Conservation (phyloP, 2,888 invertebrate species). For the Synergus laeviventris region DNA sequence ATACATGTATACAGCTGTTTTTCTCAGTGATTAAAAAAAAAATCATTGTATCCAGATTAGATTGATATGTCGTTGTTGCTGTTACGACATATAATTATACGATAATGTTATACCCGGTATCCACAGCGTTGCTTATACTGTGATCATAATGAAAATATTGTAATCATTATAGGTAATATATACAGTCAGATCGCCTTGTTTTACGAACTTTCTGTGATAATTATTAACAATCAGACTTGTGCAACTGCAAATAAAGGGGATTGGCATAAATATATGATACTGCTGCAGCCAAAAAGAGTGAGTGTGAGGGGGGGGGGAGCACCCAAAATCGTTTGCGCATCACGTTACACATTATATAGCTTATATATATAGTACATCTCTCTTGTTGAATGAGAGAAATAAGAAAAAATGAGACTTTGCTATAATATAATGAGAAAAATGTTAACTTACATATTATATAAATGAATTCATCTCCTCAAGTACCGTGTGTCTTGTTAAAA, state of each 20-base stretch:
- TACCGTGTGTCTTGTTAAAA: constrained; percentile 61
- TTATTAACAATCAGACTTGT: constrained; percentile 74
- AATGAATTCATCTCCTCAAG: constrained; percentile 47
- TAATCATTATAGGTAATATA: constrained; percentile 64
- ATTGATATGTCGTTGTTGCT: too few relatives aligned
- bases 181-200: constrained; percentile 62
- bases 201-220: constrained; percentile 76
- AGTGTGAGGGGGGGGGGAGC: too few relatives aligned
- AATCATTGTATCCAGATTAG: too few relatives aligned
- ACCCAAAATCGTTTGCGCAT: too few relatives aligned
- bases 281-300: too few relatives aligned
- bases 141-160: constrained; percentile 50
- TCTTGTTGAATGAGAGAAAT: not conserved
- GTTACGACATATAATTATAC: too few relatives aligned
- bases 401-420: constrained; percentile 40
- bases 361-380: too few relatives aligned
- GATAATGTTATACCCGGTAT: too few relatives aligned
- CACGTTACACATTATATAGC: too few relatives aligned
- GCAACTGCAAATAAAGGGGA: constrained; percentile 34
- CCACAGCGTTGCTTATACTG: too few relatives aligned
- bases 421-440: constrained; percentile 43
- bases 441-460: not conserved
- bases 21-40: too few relatives aligned
- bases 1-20: too few relatives aligned
- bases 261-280: constrained; percentile 45